Evolutionary conservation across 1,140 invertebrate species (phyloP), one percentile per base, ranked within the genome.

Genomic region (Lanistes nyassanus): DNA sequence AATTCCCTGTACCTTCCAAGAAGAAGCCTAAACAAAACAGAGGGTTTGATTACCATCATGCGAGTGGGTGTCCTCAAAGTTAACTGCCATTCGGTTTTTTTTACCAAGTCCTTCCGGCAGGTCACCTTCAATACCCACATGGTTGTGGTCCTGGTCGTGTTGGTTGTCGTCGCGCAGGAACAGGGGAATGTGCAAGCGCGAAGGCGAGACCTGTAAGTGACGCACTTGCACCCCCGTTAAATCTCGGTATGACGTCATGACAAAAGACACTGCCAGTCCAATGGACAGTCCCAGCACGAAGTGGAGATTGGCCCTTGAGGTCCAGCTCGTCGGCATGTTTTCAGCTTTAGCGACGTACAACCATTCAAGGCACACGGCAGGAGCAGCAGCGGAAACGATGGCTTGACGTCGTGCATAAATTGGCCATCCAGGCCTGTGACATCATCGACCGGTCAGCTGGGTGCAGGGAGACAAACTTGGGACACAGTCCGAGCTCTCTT

Each of bases 201-300:
- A n/a, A 31, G 56, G 11, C 3, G 23, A 31, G n/a, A 19, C 56
- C 0, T 11, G 56, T n/a, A n/a, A n/a, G 3, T 26, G 56, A n/a
- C 23, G n/a, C 23, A 23, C n/a, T 9, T 60, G 29, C 11, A 31
- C 3, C 0, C n/a, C 13, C 56, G 56, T 60, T 7, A 60, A 31
- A 1, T 60, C n/a, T 31, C 56, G 56, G 29, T 60, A 60, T 60
- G 56, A 60, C 56, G 56, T 60, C 56, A 60, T 60, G 1, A 60
- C 56, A 60, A 60, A 60, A 9, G 56, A 60, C 56, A 31, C 29
- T 9, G 56, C 56, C 56, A 60, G n/a, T 3, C 56, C 56, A 3
- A 60, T 3, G 56, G 56, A n/a, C 29, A 60, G 56, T 11, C 56
- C 56, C 56, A 60, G 23, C n/a, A 60, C 13, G 9, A 60, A 60